Conservation (phyloP, 2,113 vertebrate species). For the Seriola dumerili region DNA sequence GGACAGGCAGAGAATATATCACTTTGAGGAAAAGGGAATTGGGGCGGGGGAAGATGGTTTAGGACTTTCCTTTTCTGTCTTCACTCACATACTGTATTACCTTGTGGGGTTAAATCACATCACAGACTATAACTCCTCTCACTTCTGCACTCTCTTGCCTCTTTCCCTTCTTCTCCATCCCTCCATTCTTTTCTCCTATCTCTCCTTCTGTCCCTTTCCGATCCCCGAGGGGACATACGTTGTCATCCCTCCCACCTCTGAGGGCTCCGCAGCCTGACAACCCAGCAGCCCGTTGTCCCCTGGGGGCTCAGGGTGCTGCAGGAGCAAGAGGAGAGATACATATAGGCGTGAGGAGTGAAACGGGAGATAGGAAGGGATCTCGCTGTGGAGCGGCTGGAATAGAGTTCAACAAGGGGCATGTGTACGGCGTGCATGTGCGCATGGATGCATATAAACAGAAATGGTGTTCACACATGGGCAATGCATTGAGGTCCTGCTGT, state of each 20-base stretch:
- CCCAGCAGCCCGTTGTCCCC: conserved; percentile 69
- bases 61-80: conserved; percentile 50
- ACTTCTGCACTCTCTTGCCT: conserved; percentile 33
- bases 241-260: conserved; percentile 73
- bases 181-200: conserved; percentile 40
- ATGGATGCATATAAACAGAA: conserved; percentile 15
- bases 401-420: conserved; percentile 16
- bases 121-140: conserved; percentile 46
- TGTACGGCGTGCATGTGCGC: neutral
- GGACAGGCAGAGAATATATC: conserved; percentile 62
- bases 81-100: conserved; percentile 40
- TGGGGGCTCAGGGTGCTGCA: conserved; percentile 32
- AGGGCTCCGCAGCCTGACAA: conserved; percentile 76
- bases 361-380: conserved; percentile 35
- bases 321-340: conserved; percentile 40
- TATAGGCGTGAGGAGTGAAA: conserved; percentile 41
- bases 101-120: conserved; percentile 59
- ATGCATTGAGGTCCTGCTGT: neutral
- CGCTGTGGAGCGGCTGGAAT: conserved; percentile 12
- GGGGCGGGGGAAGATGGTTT: conserved; percentile 36
- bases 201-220: conserved; percentile 45
- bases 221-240: conserved; percentile 50
- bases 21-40: conserved; percentile 47
- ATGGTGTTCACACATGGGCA: conserved; percentile 20
- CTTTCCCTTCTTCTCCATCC: conserved; percentile 36